phyloP scores from a whole-genome alignment of 2,113 vertebrate species.

The Leucopsar rothschildi region DNA sequence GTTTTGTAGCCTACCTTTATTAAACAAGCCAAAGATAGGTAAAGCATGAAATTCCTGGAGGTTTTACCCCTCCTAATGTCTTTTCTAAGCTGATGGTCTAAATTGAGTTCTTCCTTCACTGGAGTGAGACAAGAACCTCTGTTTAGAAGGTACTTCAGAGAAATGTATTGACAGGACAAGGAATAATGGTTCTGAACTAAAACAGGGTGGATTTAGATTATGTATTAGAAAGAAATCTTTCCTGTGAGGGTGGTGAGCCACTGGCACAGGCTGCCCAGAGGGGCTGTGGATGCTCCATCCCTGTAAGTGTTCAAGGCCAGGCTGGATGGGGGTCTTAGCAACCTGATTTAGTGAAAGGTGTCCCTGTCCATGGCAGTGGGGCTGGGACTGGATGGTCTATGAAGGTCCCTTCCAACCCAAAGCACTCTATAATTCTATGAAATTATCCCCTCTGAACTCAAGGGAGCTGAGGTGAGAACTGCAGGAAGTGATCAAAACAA shows the following conservation, averaged over 20 bases:
- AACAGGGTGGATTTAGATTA: not conserved
- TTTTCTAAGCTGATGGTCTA: not conserved
- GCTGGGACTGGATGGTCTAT: not conserved
- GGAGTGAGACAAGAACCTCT: not conserved
- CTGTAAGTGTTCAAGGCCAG: not conserved
- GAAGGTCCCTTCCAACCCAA: not conserved
- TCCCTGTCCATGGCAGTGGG: not conserved
- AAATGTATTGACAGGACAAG: not conserved
- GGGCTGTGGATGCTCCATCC: not conserved
- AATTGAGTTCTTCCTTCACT: not conserved
- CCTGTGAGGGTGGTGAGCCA: not conserved
- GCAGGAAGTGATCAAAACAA: not conserved
- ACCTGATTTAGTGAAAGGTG: not conserved
- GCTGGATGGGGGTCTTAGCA: not conserved
- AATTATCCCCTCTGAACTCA: not conserved
- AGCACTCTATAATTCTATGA: not conserved
- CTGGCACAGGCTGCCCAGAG: not conserved
- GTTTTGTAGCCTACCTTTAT: not conserved
- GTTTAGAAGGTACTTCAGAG: not conserved
- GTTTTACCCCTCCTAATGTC: not conserved
- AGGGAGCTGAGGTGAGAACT: not conserved
- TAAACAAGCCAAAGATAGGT: not conserved
- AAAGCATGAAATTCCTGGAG: not conserved
- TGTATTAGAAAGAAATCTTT: not conserved
- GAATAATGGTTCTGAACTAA: not conserved